Evolutionary conservation across 2,797 vertebrate genomes (phyloP), one percentile per base, ranked within the genome.

Genomic region (Fundulus diaphanus): DNA sequence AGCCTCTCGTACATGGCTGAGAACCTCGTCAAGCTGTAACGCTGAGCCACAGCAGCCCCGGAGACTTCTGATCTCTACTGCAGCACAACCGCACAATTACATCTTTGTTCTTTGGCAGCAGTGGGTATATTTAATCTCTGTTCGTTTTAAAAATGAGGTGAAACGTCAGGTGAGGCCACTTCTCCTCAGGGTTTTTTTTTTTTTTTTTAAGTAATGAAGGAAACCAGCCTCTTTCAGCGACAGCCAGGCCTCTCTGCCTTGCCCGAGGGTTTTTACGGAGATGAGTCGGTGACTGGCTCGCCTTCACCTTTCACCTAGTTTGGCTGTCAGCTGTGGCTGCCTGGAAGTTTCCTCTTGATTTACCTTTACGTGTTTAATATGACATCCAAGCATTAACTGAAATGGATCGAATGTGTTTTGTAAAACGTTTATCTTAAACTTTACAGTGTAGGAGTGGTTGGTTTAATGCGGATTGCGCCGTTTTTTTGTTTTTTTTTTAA

Each of bases 1-100:
- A 97, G 95, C 70, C 90, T 97, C 8, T 94, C 89, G 35, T 94
- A 93, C 90, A 82, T 95, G 89, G 96, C 96, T 0, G 93, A 94
- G 80, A 96, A 87, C 74, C 95, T 97, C 4, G 51, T 84, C 20
- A 80, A 89, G 0, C 88, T 96, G 63, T 96, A 86, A 89, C 71
- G 44, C 16, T 3, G 44, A 71, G 16, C 16, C 29, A 20, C 49
- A 33, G 65, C 80, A 46, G 81, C 77, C 56, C n/a, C n/a, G 75
- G 73, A 87, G n/a, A n/a, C n/a, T 81, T 81, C 44, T 76, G 31
- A 18, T 42, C 54, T 27, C 46, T 29, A 57, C 46, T 44, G 40
- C n/a, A 2, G 16, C 68, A 27, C 7, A 68, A 68, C 72, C 37
- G 35, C 11, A 40, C 13, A 42, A 68, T 69, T 2, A 49, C 27